Evolutionary conservation across 2,113 vertebrate species (phyloP).

Genomic region (Struthio camelus): DNA sequence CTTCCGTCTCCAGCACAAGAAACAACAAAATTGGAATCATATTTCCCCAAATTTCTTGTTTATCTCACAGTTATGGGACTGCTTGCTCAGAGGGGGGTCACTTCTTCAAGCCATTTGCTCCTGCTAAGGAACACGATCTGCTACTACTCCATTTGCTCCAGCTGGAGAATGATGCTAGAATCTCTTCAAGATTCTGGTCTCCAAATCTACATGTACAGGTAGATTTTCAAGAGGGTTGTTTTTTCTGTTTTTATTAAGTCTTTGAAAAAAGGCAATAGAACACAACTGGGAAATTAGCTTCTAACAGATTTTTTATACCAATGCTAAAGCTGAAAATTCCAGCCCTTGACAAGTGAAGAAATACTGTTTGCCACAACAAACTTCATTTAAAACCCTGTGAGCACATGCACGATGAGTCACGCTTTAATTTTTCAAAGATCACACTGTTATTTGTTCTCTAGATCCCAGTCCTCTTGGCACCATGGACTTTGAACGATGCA

Average conservation of each 20-base stretch:
- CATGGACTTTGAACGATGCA: too few relatives aligned
- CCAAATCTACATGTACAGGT: not conserved
- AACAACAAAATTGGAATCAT: not conserved
- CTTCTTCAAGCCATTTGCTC: not conserved
- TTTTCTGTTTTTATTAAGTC: not conserved
- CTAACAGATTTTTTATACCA: too few relatives aligned
- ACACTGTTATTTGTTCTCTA: too few relatives aligned
- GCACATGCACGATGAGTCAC: too few relatives aligned
- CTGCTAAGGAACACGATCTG: not conserved
- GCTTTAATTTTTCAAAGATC: too few relatives aligned
- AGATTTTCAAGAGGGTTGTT: not conserved
- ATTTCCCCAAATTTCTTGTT: not conserved
- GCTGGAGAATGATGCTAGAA: not conserved
- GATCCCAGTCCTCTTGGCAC: too few relatives aligned
- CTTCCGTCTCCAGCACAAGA: not conserved
- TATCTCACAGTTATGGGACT: not conserved
- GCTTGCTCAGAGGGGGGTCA: not conserved
- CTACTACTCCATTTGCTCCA: not conserved
- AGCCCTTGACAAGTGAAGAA: too few relatives aligned
- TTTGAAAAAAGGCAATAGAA: not conserved
- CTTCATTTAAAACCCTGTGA: too few relatives aligned
- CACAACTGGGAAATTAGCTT: too few relatives aligned
- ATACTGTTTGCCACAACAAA: too few relatives aligned
- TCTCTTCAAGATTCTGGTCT: not conserved
- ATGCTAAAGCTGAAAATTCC: too few relatives aligned